Evolutionary conservation across 2,888 invertebrate genomes (phyloP).

Genomic region (Patella caerulea): DNA sequence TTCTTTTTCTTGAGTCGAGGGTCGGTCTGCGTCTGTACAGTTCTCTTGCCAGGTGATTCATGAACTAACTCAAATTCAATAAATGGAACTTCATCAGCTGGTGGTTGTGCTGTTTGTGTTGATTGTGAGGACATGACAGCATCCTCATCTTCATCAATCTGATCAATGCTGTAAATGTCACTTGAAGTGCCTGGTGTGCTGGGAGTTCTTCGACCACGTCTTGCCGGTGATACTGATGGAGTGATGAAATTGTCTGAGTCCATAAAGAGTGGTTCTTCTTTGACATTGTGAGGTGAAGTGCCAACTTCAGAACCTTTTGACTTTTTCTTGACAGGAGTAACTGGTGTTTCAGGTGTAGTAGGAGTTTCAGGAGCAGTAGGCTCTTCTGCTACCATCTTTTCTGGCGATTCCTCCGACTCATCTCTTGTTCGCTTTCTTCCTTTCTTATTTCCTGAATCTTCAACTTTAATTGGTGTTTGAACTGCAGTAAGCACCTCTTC

Average conservation of each 20-base stretch:
- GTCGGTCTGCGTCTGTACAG: constrained; percentile 65
- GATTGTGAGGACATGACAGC: constrained; percentile 8
- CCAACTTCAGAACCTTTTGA: constrained; percentile 24
- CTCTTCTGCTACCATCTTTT: constrained; percentile 15
- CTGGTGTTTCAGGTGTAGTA: constrained; percentile 28
- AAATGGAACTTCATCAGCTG: constrained; percentile 49
- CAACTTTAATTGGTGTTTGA: constrained; percentile 27
- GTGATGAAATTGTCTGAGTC: constrained; percentile 24
- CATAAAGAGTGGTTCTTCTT: constrained; percentile 42
- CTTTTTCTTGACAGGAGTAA: constrained; percentile 23
- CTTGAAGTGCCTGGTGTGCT: constrained; percentile 19
- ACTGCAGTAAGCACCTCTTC: constrained; percentile 18
- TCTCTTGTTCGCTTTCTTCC: constrained; percentile 36
- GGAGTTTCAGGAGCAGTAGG: constrained; percentile 16
- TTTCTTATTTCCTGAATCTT: constrained; percentile 25
- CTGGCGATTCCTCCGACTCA: constrained; percentile 25
- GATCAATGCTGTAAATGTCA: constrained; percentile 55
- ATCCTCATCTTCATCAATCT: constrained; percentile 41
- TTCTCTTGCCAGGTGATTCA: constrained; percentile 57
- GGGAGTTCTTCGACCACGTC: constrained; percentile 18
- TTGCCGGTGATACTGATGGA: background rate
- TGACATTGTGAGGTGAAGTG: constrained; percentile 21
- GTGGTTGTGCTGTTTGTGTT: background rate
- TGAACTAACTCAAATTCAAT: constrained; percentile 62
- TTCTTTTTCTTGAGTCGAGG: constrained; percentile 64